These are phyloP conservation scores for Aphidius gifuensis DNA, from an alignment of 1,140 invertebrate genomes.

Conservation along the genomic window DNA sequence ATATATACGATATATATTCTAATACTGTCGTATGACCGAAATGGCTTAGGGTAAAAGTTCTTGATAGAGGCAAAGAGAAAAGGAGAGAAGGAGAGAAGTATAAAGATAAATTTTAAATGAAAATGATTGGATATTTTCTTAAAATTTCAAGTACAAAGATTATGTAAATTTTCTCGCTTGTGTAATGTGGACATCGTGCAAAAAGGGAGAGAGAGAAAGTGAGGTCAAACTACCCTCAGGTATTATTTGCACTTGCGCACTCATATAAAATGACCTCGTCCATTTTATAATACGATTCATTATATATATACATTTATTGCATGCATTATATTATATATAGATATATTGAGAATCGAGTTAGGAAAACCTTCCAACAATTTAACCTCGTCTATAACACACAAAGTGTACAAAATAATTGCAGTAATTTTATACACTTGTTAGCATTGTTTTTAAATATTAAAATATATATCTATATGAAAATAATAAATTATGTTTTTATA, in stretches of 20 bases:
- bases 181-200: no score
- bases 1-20: background rate
- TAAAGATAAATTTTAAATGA: no score
- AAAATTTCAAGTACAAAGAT: no score
- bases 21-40: constrained; percentile 4
- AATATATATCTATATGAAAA: no score
- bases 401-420: background rate
- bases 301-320: no score
- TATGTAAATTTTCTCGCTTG: no score
- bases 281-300: no score
- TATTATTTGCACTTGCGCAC: constrained; percentile 2
- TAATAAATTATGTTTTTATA: no score
- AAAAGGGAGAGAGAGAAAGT: no score
- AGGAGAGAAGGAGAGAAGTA: background rate
- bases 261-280: background rate
- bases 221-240: background rate
- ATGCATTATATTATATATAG: no score
- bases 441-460: background rate
- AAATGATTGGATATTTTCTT: no score
- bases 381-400: background rate
- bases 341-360: no score
- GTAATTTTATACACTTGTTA: constrained; percentile 1
- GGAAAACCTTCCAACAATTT: background rate
- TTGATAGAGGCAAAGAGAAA: background rate
- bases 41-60: background rate